Percentiles rank a stretch among this genome's conserved stretches.
phyloP scores from a whole-genome alignment of 2,888 invertebrate genomes.

The Thereva nobilitata region DNA sequence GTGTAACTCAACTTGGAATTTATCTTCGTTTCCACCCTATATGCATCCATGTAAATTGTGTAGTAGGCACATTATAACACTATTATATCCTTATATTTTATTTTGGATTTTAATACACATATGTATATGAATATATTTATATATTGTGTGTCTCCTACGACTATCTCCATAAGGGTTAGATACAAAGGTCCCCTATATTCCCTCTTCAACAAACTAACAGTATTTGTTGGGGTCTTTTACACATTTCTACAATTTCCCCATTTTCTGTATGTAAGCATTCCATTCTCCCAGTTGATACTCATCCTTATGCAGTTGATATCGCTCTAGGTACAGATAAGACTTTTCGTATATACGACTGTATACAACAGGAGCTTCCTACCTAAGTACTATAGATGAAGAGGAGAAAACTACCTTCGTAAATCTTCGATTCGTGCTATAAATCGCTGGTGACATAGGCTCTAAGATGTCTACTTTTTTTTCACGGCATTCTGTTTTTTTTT shows the following conservation, averaged over 20 bases:
- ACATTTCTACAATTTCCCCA: no score
- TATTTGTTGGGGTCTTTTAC: no score
- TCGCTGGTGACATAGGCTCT: slow-evolving; percentile 30
- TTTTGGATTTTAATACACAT: no score
- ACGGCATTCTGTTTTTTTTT: slow-evolving; percentile 3
- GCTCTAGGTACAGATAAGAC: background rate
- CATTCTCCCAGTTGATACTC: no score
- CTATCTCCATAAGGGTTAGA: no score
- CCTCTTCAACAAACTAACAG: no score
- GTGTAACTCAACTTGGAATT: background rate
- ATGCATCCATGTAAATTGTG: background rate
- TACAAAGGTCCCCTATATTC: no score
- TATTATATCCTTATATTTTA: no score
- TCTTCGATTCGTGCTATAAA: slow-evolving; percentile 28
- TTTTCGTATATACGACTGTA: slow-evolving; percentile 4
- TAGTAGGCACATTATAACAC: slow-evolving; percentile 4
- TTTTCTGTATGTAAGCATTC: no score
- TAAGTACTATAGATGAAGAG: slow-evolving; percentile 10
- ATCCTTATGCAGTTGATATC: no score
- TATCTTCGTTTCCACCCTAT: background rate
- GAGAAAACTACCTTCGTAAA: slow-evolving; percentile 35
- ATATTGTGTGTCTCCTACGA: no score
- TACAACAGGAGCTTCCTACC: background rate
- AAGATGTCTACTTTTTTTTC: slow-evolving; percentile 17
- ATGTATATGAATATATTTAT: no score